These are phyloP conservation scores for Tipula helvola DNA, from an alignment of 2,888 invertebrate genomes.

Conservation along the genomic window DNA sequence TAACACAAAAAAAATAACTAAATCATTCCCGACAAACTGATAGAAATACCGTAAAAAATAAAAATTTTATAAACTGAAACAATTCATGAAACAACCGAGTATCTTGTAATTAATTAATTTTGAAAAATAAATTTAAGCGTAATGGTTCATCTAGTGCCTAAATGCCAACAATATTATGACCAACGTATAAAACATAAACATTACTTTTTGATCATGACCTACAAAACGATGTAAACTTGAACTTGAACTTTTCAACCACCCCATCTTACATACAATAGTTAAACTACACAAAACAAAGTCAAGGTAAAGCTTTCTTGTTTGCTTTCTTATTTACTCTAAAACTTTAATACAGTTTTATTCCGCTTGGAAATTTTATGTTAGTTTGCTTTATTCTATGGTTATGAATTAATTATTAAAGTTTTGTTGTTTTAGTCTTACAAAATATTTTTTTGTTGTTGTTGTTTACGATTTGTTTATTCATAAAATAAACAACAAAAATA, in stretches of 20 bases:
- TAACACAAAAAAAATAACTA: too few relatives aligned
- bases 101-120: neutral
- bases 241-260: neutral
- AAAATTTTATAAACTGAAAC: neutral
- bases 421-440: neutral
- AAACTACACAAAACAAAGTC: neutral
- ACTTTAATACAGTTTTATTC: neutral
- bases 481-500: neutral
- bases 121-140: neutral
- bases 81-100: neutral
- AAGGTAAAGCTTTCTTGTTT: neutral
- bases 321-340: neutral
- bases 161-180: neutral
- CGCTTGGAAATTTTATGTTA: neutral
- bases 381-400: neutral
- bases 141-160: neutral
- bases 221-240: neutral
- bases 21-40: too few relatives aligned
- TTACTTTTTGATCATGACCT: neutral
- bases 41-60: too few relatives aligned
- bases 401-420: neutral
- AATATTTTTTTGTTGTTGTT: neutral
- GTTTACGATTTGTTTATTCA: neutral
- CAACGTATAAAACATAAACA: neutral
- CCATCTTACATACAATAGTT: neutral